Conservation (phyloP, 64 coral and sea anemone species). For the Orbicella faveolata region DNA sequence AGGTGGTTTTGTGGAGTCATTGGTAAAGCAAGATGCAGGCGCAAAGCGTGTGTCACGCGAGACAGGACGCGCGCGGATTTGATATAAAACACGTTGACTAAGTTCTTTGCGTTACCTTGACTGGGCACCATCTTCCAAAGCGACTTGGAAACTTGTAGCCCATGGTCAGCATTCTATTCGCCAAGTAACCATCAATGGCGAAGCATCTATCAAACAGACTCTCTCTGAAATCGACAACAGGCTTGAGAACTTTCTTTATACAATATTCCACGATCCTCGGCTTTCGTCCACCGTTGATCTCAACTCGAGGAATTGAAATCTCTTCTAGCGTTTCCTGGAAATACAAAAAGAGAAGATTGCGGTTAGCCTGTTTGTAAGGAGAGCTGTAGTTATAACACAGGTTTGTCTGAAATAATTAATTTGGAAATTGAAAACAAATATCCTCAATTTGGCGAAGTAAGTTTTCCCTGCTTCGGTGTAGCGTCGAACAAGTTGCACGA, state of each 20-base stretch:
- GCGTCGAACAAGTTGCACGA: too few relatives aligned
- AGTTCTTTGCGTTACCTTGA: constrained; percentile 60
- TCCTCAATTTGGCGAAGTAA: too few relatives aligned
- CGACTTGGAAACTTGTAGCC: constrained; percentile 95
- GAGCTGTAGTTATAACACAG: too few relatives aligned
- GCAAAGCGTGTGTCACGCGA: too few relatives aligned
- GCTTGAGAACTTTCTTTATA: constrained; percentile 83
- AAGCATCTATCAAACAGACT: constrained; percentile 94
- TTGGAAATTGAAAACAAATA: too few relatives aligned
- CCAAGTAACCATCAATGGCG: constrained; percentile 70
- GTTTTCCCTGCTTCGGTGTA: too few relatives aligned
- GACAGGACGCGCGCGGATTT: neutral
- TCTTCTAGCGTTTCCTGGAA: constrained; percentile 91
- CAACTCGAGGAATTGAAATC: constrained; percentile 79
- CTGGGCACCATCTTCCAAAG: constrained; percentile 96
- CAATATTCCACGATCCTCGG: constrained; percentile 90
- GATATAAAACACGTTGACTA: too few relatives aligned
- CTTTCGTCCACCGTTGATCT: constrained; percentile 89
- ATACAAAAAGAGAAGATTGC: neutral
- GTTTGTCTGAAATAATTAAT: too few relatives aligned
- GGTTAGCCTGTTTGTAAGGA: neutral
- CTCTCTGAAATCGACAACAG: constrained; percentile 89
- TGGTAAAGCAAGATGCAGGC: too few relatives aligned
- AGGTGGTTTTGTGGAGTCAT: too few relatives aligned
- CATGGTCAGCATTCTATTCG: constrained; percentile 77